A percentile compares a stretch with the other conserved stretches of the same genome.
These are phyloP conservation scores for Poecilus cupreus DNA, from an alignment of 2,888 invertebrate genomes.

Conservation along the genomic window DNA sequence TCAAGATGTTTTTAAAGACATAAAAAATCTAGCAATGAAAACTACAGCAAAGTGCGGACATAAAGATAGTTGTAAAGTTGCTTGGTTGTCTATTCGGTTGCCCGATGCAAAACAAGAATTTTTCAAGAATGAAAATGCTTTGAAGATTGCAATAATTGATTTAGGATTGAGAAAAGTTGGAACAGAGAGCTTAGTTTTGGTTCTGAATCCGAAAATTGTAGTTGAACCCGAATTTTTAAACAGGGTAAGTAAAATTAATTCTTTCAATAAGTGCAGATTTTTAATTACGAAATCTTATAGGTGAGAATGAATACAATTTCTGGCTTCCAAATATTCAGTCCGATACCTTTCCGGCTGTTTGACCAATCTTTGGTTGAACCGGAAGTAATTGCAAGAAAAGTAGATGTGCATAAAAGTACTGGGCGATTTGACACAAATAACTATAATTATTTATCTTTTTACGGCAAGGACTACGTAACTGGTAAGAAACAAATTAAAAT, in stretches of 20 bases:
- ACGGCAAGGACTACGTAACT: slow-evolving; percentile 86
- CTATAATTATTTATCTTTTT: slow-evolving; percentile 86
- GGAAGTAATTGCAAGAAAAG: slow-evolving; percentile 67
- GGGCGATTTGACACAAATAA: slow-evolving; percentile 88
- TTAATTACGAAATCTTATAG: slow-evolving; percentile 70
- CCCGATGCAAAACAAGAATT: slow-evolving; percentile 68
- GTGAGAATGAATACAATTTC: slow-evolving; percentile 96
- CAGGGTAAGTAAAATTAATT: slow-evolving; percentile 75
- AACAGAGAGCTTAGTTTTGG: slow-evolving; percentile 82
- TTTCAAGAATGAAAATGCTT: slow-evolving; percentile 66
- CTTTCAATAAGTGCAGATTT: slow-evolving; percentile 20
- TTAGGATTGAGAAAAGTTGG: slow-evolving; percentile 82
- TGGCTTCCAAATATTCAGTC: slow-evolving; percentile 91
- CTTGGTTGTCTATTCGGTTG: slow-evolving; percentile 81
- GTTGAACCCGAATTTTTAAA: slow-evolving; percentile 91
- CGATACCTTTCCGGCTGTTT: slow-evolving; percentile 93
- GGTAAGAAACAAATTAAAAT: slow-evolving; percentile 71
- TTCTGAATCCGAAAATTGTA: slow-evolving; percentile 81
- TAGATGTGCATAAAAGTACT: slow-evolving; percentile 82
- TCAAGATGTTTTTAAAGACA: slow-evolving; percentile 76
- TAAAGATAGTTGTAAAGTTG: slow-evolving; percentile 79
- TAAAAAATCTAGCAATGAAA: slow-evolving; percentile 80
- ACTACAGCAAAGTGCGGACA: slow-evolving; percentile 80
- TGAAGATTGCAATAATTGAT: slow-evolving; percentile 79
- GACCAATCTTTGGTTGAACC: slow-evolving; percentile 80